Base-by-base conservation (phyloP, 1,140 invertebrate species). In the Aphelenchoides besseyi region DNA sequence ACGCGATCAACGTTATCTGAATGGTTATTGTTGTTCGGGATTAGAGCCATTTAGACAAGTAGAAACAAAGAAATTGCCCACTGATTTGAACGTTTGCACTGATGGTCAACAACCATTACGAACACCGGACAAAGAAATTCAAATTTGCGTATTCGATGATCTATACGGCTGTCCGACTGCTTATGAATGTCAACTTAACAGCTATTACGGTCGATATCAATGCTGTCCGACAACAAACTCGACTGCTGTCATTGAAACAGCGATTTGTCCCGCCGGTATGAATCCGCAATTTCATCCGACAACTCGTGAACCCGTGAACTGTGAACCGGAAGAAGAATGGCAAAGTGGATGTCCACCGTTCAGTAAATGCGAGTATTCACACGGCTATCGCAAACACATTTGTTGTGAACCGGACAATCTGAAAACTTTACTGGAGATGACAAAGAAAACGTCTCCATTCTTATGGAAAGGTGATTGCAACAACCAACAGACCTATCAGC, bases 81-180 rank as follows among this genome's bases (percentile, higher is more conserved):
- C 29, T 0, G 16, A 29, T 30, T n/a, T 12, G 30, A 16, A 16
- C 3, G 30, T 12, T 23, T 66, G 63, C 3, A 12, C 63, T n/a
- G 30, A 29, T 30, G 36, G 36, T 23, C 12, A 32, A 18, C 0
- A 1, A 12, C 63, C 63, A 23, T 18, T 66, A 1, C 16, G 30
- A 32, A 37, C 63, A 12, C 63, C 63, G 23, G 63, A 66, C 63
- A 18, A 35, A 12, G 63, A 66, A 53, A 53, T 66, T 30, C 63
- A 66, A 29, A 66, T 66, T 53, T 66, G 63, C 36, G 12, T 66
- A 16, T 33, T 33, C 32, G 63, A 29, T 36, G 12, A 30, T 23
- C 16, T 36, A 33, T 32, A 12, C 1, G 63, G 36, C 12, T 66
- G 63, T 8, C 63, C 63, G 36, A 66, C n/a, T 16, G 63, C 12